Percentiles rank a stretch among this genome's conserved stretches.
Evolutionary conservation across 2,113 vertebrate genomes (phyloP).

Genomic region (Baryphthengus martii): DNA sequence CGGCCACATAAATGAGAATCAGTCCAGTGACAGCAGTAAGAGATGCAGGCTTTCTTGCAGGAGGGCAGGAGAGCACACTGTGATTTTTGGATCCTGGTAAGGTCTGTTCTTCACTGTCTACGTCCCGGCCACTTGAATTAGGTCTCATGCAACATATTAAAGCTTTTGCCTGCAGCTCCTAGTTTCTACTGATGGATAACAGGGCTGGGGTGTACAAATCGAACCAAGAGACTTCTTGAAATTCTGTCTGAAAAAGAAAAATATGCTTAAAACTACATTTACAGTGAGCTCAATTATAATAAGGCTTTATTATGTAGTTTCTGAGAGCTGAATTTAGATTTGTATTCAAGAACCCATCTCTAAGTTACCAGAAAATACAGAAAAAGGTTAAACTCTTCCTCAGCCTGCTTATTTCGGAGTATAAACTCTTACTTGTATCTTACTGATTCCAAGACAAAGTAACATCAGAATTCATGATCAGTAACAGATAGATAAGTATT

Average conservation of each 20-base stretch:
- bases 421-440: not conserved
- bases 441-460: not conserved
- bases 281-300: not conserved
- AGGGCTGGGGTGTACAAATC: not conserved
- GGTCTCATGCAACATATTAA: not conserved
- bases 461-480: not conserved
- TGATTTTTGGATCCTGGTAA: rapidly evolving
- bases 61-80: not conserved
- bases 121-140: not conserved
- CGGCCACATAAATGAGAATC: not conserved
- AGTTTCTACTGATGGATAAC: not conserved
- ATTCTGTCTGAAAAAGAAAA: not conserved
- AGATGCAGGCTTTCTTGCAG: rapidly evolving
- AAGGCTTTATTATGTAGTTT: not conserved
- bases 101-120: not conserved
- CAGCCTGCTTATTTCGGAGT: not conserved
- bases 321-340: not conserved
- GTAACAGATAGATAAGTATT: not conserved
- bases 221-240: not conserved
- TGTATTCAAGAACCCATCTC: not conserved
- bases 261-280: not conserved
- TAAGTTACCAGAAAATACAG: not conserved
- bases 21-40: not conserved
- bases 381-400: not conserved
- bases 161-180: not conserved